Evolutionary conservation across 1,140 invertebrate species (phyloP), one percentile per base, ranked within the genome.

Genomic region (Microplitis mediator): DNA sequence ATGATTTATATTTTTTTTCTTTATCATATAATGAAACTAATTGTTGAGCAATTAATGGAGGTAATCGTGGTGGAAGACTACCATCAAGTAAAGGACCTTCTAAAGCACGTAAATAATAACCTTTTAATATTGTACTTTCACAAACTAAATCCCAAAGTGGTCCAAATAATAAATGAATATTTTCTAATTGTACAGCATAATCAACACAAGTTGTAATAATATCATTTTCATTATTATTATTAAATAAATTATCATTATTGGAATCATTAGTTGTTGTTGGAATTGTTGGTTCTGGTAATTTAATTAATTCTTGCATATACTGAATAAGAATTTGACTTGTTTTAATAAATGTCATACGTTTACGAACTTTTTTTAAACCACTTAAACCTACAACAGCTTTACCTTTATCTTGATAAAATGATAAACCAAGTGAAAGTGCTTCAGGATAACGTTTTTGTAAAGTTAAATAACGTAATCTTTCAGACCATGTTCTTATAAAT

Each of bases 401-500:
- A 0, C 90, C 91, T 77, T 90, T 90, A 60, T 92, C 92, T 75
- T 92, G 88, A 76, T 92, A 92, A 79, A 94, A 92, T 4, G 91
- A 90, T 64, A 92, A 84, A 51, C 91, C 91, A 34, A 94, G 81
- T 5, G 89, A 85, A 14, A 94, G 80, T 3, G 92, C 92, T 81
- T 92, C 91, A 14, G 88, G 84, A 78, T 88, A 91, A 64, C 89
- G 86, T 71, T 88, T 89, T 86, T 92, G 80, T 69, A 88, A 89
- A 9, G 92, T 90, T 68, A 95, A 80, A 86, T 91, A 91, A 81
- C 93, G 85, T 72, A 95, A 81, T 78, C 94, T 82, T 83, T 97
- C 93, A 77, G 91, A 91, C 95, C 96, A 95, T 9, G 92, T 91
- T 80, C 96, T 86, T 77, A 98, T 89, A 70, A 91, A 93, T 64